phyloP scores from a whole-genome alignment of 2,888 invertebrate genomes.

The Orchestes rusci region DNA sequence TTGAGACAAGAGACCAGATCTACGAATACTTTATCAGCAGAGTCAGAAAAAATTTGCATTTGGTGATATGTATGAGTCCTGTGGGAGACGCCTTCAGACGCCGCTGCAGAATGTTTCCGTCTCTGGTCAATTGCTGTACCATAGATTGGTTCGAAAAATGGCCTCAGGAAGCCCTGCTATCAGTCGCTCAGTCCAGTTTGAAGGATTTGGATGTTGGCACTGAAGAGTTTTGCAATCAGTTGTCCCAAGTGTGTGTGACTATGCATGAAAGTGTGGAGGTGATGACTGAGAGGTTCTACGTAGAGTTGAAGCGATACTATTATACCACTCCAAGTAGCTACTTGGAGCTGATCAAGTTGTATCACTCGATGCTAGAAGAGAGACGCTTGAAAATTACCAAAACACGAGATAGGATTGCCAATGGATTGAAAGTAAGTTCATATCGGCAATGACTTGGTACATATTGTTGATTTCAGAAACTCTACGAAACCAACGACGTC shows the following conservation, averaged over 20 bases:
- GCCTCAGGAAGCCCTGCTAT: conserved; percentile 80
- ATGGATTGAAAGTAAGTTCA: conserved; percentile 56
- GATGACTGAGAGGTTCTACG: conserved; percentile 67
- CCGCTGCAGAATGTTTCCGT: conserved; percentile 89
- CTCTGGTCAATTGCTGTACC: conserved; percentile 87
- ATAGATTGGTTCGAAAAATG: conserved; percentile 93
- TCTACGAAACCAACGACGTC: conserved; percentile 72
- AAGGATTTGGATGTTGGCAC: conserved; percentile 50
- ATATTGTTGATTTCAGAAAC: conserved; percentile 49
- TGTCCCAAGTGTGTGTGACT: conserved; percentile 61
- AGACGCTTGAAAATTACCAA: conserved; percentile 63
- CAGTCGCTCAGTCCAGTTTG: conserved; percentile 71
- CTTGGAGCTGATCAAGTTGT: conserved; percentile 75
- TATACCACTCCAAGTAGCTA: conserved; percentile 92
- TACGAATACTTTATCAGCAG: conserved; percentile 80
- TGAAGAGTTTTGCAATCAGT: conserved; percentile 46
- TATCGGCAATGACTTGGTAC: background rate
- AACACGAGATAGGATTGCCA: conserved; percentile 61
- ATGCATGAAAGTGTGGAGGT: conserved; percentile 76
- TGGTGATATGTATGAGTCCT: conserved; percentile 86
- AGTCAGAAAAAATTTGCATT: conserved; percentile 75
- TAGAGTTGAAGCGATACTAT: conserved; percentile 77
- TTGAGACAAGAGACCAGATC: conserved; percentile 68
- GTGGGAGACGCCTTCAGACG: conserved; percentile 83
- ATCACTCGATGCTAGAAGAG: conserved; percentile 59